Percentiles rank a stretch among this genome's conserved stretches.
phyloP scores from a whole-genome alignment of 2,888 invertebrate genomes.

The Tribolium freemani region DNA sequence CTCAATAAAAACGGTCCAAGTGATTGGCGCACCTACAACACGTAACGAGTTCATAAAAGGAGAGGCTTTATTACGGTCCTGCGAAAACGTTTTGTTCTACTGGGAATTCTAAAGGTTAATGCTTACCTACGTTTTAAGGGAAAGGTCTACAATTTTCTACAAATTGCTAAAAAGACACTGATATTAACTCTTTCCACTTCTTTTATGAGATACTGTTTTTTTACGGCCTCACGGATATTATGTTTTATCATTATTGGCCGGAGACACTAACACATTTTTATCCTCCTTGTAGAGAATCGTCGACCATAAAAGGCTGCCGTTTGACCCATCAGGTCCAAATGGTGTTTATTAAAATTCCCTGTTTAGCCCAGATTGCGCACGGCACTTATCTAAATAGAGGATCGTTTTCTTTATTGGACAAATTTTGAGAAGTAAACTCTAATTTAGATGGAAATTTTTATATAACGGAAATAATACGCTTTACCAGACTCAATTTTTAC shows the following conservation, averaged over 20 bases:
- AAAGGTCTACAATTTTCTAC: slow-evolving; percentile 55
- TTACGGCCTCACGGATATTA: slow-evolving; percentile 46
- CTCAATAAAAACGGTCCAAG: slow-evolving; percentile 48
- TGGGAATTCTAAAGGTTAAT: slow-evolving; percentile 58
- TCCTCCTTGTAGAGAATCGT: slow-evolving; percentile 21
- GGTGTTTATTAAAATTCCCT: slow-evolving; percentile 27
- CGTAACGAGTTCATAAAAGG: slow-evolving; percentile 64
- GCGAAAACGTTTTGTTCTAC: slow-evolving; percentile 61
- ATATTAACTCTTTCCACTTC: slow-evolving; percentile 59
- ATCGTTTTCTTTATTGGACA: not conserved
- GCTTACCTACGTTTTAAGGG: slow-evolving; percentile 54
- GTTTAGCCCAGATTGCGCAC: slow-evolving; percentile 3
- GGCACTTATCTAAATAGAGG: slow-evolving; percentile 1
- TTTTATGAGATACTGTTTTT: slow-evolving; percentile 47
- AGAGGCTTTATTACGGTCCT: slow-evolving; percentile 64
- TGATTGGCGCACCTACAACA: slow-evolving; percentile 61
- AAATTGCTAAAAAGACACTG: slow-evolving; percentile 64
- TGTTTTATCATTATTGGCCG: slow-evolving; percentile 40
- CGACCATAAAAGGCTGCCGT: slow-evolving; percentile 23
- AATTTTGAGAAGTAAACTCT: not conserved
- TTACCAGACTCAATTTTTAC: not conserved
- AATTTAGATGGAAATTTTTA: not conserved
- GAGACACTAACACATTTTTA: slow-evolving; percentile 34
- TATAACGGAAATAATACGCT: not conserved
- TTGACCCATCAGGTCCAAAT: slow-evolving; percentile 29